Conservation (phyloP, 2,113 vertebrate species). For the Galemys pyrenaicus region DNA sequence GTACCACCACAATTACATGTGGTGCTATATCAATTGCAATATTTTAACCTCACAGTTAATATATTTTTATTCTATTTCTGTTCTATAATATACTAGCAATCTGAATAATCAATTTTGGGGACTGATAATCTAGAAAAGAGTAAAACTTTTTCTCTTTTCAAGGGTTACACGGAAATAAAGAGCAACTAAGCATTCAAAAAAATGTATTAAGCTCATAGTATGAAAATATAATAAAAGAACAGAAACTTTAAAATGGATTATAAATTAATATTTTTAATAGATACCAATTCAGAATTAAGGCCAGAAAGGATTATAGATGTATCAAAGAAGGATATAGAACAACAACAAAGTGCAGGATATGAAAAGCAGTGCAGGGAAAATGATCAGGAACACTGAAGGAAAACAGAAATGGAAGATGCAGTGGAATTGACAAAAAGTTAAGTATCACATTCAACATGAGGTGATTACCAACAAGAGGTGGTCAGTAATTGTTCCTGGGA, state of each 20-base stretch:
- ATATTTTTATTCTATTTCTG: too few relatives aligned
- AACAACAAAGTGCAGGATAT: neutral
- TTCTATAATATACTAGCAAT: neutral
- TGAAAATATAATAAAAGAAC: constrained; percentile 8
- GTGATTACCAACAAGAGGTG: neutral
- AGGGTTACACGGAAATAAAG: neutral
- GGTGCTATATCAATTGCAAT: too few relatives aligned
- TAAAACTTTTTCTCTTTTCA: constrained; percentile 30
- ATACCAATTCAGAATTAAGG: constrained; percentile 7
- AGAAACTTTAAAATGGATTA: neutral
- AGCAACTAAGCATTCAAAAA: neutral
- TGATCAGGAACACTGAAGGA: neutral
- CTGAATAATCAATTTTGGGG: neutral
- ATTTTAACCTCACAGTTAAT: too few relatives aligned
- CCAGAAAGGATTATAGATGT: neutral
- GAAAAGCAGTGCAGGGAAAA: neutral
- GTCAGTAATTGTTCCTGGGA: neutral
- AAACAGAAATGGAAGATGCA: neutral
- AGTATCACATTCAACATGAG: neutral
- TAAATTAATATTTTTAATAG: neutral
- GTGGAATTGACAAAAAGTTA: neutral
- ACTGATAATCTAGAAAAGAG: neutral
- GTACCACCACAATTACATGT: neutral
- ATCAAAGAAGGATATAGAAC: neutral
- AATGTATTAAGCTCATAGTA: neutral